Percentiles rank a stretch among this genome's conserved stretches.
phyloP scores from a whole-genome alignment of 2,797 vertebrate genomes.

The Eulemur albifrons region DNA sequence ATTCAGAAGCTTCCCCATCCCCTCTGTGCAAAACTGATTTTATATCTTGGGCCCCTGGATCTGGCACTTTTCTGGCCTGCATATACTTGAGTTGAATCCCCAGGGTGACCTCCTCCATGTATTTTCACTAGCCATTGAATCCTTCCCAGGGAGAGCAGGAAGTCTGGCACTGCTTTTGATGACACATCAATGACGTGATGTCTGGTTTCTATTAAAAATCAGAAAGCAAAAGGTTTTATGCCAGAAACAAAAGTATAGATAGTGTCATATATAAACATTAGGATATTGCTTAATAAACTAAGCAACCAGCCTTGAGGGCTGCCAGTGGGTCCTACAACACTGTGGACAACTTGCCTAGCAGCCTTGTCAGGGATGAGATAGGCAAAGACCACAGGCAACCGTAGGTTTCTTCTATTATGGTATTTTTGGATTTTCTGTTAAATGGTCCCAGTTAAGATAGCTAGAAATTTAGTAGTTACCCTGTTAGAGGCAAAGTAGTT shows the following conservation, averaged over 20 bases:
- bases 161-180: conserved; percentile 60
- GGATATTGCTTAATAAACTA: neutral
- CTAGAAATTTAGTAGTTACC: neutral
- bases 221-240: conserved; percentile 38
- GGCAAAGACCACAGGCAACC: neutral
- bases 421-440: neutral
- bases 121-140: conserved; percentile 20
- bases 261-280: neutral
- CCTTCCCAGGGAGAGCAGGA: conserved; percentile 55
- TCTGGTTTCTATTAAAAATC: conserved; percentile 72
- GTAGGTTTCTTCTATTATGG: neutral
- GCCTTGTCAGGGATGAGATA: neutral
- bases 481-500: neutral
- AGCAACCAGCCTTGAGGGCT: neutral
- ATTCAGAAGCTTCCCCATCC: neutral
- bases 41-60: neutral
- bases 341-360: neutral
- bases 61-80: neutral
- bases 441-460: neutral
- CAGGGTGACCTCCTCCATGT: neutral
- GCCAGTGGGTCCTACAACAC: neutral
- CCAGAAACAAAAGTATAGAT: conserved; percentile 57
- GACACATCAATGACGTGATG: conserved; percentile 69
- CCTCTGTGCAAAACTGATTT: neutral
- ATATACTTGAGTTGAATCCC: neutral